Evolutionary conservation across 2,797 vertebrate species (phyloP), one percentile per base, ranked within the genome.

Genomic region (Macrochelys suwanniensis): DNA sequence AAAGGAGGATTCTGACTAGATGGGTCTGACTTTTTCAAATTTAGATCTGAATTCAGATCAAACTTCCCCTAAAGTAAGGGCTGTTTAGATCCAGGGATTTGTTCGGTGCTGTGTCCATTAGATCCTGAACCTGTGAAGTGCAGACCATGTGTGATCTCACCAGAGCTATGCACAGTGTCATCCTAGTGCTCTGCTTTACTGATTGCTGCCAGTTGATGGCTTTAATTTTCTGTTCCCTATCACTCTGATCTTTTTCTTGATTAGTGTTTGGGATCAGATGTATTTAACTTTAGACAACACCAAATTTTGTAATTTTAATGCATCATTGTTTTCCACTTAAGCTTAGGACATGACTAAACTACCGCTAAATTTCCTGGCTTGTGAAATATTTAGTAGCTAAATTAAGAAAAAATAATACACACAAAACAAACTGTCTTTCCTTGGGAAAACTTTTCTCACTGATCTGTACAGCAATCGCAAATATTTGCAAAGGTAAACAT

Each of bases 401-500:
- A 96, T 8, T 56, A 81, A 59, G 78, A 94, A 53, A 49, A 88
- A 90, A 95, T 85, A 59, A 92, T 17, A n/a, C 19, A 16, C 80
- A 94, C 61, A 82, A 85, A 77, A 68, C 7, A 47, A 89, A 94
- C 82, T 93, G 89, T 94, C 85, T 90, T 96, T 74, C 79, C 92
- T 80, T 92, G 83, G 83, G 56, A 92, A 89, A 31, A 56, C 21
- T 93, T 94, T 61, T 56, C 65, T 89, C 85, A 87, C 83, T 89
- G 86, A 93, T 97, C 78, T 90, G 80, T 94, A 92, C 85, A 95
- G 88, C 88, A 85, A 86, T 95, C 91, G 90, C 86, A 94, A 97
- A 91, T 95, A 96, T 93, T 96, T 97, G 92, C 82, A 93, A 97
- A 94, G 88, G 71, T 94, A 96, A 94, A 90, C 85, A 88, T 81